phyloP scores from a whole-genome alignment of 2,797 vertebrate genomes.

The Falco cherrug region DNA sequence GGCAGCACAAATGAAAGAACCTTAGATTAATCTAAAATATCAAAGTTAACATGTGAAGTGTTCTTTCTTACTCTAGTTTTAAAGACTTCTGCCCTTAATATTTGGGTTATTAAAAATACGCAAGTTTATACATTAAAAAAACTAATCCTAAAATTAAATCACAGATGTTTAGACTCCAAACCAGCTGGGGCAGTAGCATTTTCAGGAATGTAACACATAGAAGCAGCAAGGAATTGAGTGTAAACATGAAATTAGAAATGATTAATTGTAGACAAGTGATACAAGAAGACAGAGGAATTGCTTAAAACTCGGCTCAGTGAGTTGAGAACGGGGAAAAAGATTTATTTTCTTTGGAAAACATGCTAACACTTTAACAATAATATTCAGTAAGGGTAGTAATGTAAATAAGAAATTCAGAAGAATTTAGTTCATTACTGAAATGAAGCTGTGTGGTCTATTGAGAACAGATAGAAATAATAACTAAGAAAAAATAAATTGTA shows the following conservation, averaged over 20 bases:
- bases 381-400: neutral
- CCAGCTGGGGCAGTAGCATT: neutral
- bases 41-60: neutral
- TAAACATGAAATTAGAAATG: neutral
- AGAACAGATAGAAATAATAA: neutral
- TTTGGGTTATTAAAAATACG: neutral
- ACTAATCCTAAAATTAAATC: neutral
- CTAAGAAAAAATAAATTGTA: neutral
- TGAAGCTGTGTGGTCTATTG: neutral
- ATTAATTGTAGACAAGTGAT: neutral
- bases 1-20: neutral
- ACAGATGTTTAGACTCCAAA: neutral
- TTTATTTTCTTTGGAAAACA: neutral
- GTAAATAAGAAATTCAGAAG: neutral
- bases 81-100: neutral
- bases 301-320: neutral
- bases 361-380: neutral
- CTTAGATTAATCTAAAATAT: neutral
- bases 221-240: neutral
- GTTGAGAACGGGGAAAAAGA: neutral
- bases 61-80: neutral
- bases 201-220: neutral
- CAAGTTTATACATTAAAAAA: neutral
- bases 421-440: neutral
- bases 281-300: neutral